Evolutionary conservation across 2,113 vertebrate species (phyloP).

Genomic region (Entelurus aequoreus): DNA sequence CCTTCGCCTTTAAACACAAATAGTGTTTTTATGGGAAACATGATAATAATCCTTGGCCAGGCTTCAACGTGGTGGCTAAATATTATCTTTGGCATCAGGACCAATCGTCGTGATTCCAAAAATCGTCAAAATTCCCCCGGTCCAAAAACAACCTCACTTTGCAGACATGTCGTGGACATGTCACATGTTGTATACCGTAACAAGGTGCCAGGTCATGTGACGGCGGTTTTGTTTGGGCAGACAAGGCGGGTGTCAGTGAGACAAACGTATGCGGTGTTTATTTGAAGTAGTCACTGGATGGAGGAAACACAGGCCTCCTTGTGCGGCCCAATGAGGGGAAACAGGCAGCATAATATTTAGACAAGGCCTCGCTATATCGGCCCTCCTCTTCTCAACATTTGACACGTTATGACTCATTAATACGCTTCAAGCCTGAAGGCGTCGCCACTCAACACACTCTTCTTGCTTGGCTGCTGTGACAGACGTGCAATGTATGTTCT

Average conservation of each 20-base stretch:
- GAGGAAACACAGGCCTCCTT: slow-evolving; percentile 41
- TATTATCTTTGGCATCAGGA: slow-evolving; percentile 1
- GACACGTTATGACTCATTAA: slow-evolving; percentile 3
- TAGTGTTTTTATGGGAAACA: background rate
- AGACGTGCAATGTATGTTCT: too few relatives aligned
- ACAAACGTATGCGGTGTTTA: slow-evolving; percentile 41
- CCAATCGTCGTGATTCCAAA: background rate
- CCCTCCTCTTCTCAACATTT: background rate
- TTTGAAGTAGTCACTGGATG: slow-evolving; percentile 37
- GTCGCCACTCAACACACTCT: too few relatives aligned
- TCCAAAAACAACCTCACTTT: slow-evolving; percentile 12
- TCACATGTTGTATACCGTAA: background rate
- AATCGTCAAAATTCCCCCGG: slow-evolving; percentile 7
- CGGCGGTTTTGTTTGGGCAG: slow-evolving; percentile 38
- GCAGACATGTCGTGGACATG: too few relatives aligned
- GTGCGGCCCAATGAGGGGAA: slow-evolving; percentile 15
- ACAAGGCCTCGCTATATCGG: background rate
- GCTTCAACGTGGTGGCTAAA: background rate
- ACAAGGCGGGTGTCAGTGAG: slow-evolving; percentile 12
- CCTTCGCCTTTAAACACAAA: background rate
- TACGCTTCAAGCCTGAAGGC: background rate
- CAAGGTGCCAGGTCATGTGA: background rate
- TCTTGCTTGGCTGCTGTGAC: too few relatives aligned
- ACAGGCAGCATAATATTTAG: slow-evolving; percentile 7
- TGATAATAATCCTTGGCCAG: background rate